Base-by-base conservation (phyloP, 1,140 invertebrate species). In the Lasioglossum baleicum region DNA sequence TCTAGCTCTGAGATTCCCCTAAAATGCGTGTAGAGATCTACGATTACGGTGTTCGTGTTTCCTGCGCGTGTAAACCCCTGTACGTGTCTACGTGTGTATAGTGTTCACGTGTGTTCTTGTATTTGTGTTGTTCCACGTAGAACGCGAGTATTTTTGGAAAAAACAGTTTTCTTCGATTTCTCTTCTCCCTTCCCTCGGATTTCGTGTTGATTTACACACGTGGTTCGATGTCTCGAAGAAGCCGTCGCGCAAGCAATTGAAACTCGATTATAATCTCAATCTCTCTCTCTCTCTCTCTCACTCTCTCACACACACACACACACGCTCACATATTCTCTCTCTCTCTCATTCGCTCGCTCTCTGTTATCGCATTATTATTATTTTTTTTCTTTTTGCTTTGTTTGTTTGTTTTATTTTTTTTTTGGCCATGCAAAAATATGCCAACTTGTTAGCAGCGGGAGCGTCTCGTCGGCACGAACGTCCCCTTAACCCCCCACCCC, bases 151-250 rank as follows among this genome's bases (percentile, higher is more conserved):
- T 44, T 67, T 67, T 15, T 48, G 8, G 44, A 48, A 56, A 58
- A 35, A 71, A 66, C 42, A 63, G 44, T 81, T 65, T 71, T 26
- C 44, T 11, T 22, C 64, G n/a, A 20, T 58, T 22, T 48, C 31
- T 48, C 35, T 22, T 48, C 26, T 40, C 11, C 35, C 20, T 10
- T 22, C n/a, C 31, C 17, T 2, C 17, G 20, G 7, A 17, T 35
- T 68, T 51, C 60, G 10, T 35, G 35, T 35, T 35, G 3, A 35
- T 35, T 35, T 35, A 13, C 44, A 48, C 44, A 48, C 44, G 44
- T 48, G 44, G 82, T 90, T 91, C 89, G 90, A 91, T 92, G 88
- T 91, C 83, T 89, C 83, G 88, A 90, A 90, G 82, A 91, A 90
- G 90, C 90, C 87, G 85, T 89, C 73, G 87, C 73, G 87, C 86